phyloP scores from a whole-genome alignment of 2,888 invertebrate species.

The Volucella inanis region DNA sequence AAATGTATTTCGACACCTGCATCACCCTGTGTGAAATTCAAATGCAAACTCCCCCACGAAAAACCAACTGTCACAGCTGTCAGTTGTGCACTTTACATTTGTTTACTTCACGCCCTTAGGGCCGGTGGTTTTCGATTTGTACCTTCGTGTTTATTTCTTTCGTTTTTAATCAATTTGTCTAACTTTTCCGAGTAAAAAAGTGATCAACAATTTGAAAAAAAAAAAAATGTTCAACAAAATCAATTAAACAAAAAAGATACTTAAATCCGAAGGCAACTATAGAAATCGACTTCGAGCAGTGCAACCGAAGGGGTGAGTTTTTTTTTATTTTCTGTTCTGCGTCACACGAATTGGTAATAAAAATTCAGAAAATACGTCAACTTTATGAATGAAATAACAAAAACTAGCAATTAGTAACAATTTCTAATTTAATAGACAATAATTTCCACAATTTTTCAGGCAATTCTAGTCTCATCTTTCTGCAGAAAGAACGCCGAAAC shows the following conservation, averaged over 20 bases:
- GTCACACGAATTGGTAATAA: neutral
- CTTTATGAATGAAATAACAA: slow-evolving; percentile 51
- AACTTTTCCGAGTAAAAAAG: neutral
- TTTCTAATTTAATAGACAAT: slow-evolving; percentile 17
- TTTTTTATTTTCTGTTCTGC: neutral
- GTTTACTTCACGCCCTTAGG: slow-evolving; percentile 58
- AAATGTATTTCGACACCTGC: too few relatives aligned
- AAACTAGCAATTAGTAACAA: slow-evolving; percentile 19
- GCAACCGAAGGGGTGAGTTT: slow-evolving; percentile 46
- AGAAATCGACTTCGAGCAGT: neutral
- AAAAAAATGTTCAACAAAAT: neutral
- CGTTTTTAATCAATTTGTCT: neutral
- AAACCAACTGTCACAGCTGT: slow-evolving; percentile 30
- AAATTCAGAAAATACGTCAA: slow-evolving; percentile 40
- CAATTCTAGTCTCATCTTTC: neutral
- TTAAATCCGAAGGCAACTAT: neutral
- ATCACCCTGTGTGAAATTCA: slow-evolving; percentile 37
- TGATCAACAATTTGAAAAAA: neutral
- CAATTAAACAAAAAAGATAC: neutral
- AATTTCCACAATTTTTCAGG: neutral
- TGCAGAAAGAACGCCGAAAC: neutral
- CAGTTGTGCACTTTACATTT: slow-evolving; percentile 41
- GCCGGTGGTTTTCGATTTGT: slow-evolving; percentile 13
- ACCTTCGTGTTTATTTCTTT: slow-evolving; percentile 6
- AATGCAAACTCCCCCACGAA: neutral